Evolutionary conservation across 2,888 invertebrate genomes (phyloP).

Genomic region (Stenodera caucasica): DNA sequence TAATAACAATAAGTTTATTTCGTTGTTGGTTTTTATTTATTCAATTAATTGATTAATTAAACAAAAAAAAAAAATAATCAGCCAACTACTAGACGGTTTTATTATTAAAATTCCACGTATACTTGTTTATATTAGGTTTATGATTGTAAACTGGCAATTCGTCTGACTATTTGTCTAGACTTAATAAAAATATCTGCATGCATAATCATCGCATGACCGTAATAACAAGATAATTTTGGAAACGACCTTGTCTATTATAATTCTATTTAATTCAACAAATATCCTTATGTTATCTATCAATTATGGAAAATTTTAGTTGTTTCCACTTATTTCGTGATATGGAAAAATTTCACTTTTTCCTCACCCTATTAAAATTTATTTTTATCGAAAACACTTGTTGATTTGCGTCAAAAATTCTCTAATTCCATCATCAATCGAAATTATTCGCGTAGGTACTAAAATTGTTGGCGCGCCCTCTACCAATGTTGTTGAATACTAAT

Average conservation of each 20-base stretch:
- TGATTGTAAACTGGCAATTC: constrained; percentile 30
- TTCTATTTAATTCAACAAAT: not conserved
- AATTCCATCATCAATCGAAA: too few relatives aligned
- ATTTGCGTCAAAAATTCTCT: too few relatives aligned
- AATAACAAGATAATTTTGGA: constrained; percentile 39
- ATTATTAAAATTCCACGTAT: not conserved
- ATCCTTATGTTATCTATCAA: too few relatives aligned
- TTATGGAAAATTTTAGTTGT: too few relatives aligned
- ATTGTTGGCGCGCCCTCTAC: too few relatives aligned
- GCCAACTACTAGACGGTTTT: not conserved
- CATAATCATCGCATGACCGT: constrained; percentile 45
- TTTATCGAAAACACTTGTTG: too few relatives aligned
- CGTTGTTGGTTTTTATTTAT: not conserved
- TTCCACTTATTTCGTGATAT: too few relatives aligned
- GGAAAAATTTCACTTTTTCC: too few relatives aligned
- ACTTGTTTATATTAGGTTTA: constrained; percentile 13
- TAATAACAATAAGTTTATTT: not conserved
- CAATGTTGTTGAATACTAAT: constrained; percentile 30
- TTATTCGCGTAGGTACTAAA: too few relatives aligned
- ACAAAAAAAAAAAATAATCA: not conserved
- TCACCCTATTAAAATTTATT: too few relatives aligned
- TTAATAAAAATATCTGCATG: constrained; percentile 51
- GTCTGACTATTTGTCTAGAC: constrained; percentile 50
- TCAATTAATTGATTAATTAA: not conserved
- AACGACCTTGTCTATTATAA: constrained; percentile 37